Evolutionary conservation across 2,797 vertebrate genomes (phyloP).

Genomic region (Cichlasoma orientale): DNA sequence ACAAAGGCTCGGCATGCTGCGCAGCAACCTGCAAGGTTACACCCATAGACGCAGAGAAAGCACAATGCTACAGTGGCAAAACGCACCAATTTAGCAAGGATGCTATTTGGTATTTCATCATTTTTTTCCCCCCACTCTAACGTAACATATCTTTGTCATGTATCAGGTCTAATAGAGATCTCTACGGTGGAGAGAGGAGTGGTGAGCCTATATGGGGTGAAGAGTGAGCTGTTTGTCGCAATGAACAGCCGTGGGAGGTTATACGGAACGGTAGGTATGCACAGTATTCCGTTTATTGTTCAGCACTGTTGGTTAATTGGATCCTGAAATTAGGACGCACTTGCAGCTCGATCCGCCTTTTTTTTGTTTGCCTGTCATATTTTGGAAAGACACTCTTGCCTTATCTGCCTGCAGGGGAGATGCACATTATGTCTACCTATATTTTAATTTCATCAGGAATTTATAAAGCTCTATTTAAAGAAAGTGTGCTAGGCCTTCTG

Average conservation of each 20-base stretch:
- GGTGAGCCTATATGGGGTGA: constrained; percentile 92
- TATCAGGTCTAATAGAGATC: constrained; percentile 92
- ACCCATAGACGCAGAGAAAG: constrained; percentile 62
- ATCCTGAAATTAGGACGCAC: constrained; percentile 29
- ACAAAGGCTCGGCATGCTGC: constrained; percentile 74
- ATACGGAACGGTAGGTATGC: constrained; percentile 92
- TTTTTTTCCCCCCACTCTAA: constrained; percentile 6
- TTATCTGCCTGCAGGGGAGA: not conserved
- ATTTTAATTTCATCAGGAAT: constrained; percentile 53
- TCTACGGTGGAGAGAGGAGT: constrained; percentile 94
- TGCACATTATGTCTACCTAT: constrained; percentile 11
- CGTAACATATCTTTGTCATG: constrained; percentile 51
- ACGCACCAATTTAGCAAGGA: not conserved
- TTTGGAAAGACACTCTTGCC: constrained; percentile 7
- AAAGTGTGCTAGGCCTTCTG: constrained; percentile 10
- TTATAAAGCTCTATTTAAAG: constrained; percentile 60
- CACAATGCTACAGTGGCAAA: constrained; percentile 18
- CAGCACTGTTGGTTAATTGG: constrained; percentile 33
- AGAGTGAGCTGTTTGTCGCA: constrained; percentile 88
- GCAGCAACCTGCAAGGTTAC: constrained; percentile 73
- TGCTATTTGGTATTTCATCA: not conserved
- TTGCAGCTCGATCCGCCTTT: constrained; percentile 8
- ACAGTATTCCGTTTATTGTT: constrained; percentile 60
- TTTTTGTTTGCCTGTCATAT: constrained; percentile 29
- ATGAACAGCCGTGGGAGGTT: constrained; percentile 93